Conservation (phyloP, 2,888 invertebrate genomes). For the Sipha maydis region DNA sequence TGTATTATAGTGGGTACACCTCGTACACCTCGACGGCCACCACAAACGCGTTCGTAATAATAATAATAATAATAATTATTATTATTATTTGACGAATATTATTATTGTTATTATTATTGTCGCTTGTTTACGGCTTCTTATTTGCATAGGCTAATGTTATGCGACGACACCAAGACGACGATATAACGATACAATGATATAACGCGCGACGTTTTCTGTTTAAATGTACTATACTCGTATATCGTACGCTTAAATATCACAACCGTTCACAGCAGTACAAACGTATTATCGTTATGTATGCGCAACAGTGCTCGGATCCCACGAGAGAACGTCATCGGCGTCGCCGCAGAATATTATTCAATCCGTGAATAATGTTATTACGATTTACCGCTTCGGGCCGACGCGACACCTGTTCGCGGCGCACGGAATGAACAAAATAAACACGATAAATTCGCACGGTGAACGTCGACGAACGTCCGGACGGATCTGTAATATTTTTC, state of each 20-base stretch:
- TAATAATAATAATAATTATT: not conserved
- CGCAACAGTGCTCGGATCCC: not conserved
- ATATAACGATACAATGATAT: not conserved
- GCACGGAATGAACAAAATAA: slow-evolving; percentile 10
- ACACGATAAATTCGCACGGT: not conserved
- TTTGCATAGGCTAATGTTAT: slow-evolving; percentile 47
- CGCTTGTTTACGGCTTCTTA: slow-evolving; percentile 51
- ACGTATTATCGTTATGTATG: too few relatives aligned
- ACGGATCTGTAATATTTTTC: not conserved
- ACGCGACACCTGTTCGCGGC: slow-evolving; percentile 31
- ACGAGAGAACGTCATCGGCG: too few relatives aligned
- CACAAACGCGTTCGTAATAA: slow-evolving; percentile 41
- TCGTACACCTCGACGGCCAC: not conserved
- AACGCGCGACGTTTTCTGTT: not conserved
- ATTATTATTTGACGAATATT: slow-evolving; percentile 27
- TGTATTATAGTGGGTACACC: too few relatives aligned
- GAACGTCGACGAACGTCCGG: not conserved
- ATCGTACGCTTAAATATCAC: not conserved
- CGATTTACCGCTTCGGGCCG: slow-evolving; percentile 11
- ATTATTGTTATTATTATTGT: slow-evolving; percentile 45
- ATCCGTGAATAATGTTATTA: not conserved
- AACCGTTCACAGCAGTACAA: too few relatives aligned
- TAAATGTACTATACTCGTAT: not conserved
- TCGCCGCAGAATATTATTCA: not conserved
- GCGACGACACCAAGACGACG: not conserved